Evolutionary conservation across 2,797 vertebrate genomes (phyloP), one percentile per base, ranked within the genome.

Genomic region (Parambassis ranga): DNA sequence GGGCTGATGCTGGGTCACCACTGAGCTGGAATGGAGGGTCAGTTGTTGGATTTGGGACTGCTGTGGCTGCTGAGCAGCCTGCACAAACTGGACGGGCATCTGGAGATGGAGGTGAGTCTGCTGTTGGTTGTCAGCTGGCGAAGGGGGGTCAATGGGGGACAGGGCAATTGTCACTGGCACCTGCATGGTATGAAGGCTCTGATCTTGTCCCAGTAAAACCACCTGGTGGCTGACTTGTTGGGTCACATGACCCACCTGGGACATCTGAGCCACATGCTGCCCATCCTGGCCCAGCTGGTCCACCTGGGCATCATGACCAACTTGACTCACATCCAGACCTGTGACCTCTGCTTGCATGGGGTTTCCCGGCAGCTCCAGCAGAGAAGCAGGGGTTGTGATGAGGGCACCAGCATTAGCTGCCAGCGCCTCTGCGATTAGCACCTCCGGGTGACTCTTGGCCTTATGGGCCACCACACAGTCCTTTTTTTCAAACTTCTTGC

Each of bases 401-500:
- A 99, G 93, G 13, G 81, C 96, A 0, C 96, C 96, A 0, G 96
- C 95, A 0, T 98, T 99, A 60, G 96, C 96, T 11, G 96, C 97
- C 64, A 98, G 87, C 1, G 97, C 97, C 89, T 98, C 97, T 0
- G 97, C 97, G 11, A 99, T 98, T 48, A 98, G 93, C 81, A 99
- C 95, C 84, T 99, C 97, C 0, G 96, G 93, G 83, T 94, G 93
- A 55, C 92, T 93, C 75, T 94, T 94, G 93, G 63, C 96, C 94
- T 89, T 98, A 76, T 99, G 97, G n/a, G 96, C 96, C 70, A 98
- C 96, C 1, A 99, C 96, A 0, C 96, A 98, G 94, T 99, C 97
- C 90, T 98, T 98, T 91, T 99, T 99, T 90, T 99, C 97, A 36
- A 99, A 99, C 75, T 97, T 98, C 90, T 99, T 99, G 79, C 96